Evolutionary conservation across 2,888 invertebrate species (phyloP).

Genomic region (Coelopa pilipes): DNA sequence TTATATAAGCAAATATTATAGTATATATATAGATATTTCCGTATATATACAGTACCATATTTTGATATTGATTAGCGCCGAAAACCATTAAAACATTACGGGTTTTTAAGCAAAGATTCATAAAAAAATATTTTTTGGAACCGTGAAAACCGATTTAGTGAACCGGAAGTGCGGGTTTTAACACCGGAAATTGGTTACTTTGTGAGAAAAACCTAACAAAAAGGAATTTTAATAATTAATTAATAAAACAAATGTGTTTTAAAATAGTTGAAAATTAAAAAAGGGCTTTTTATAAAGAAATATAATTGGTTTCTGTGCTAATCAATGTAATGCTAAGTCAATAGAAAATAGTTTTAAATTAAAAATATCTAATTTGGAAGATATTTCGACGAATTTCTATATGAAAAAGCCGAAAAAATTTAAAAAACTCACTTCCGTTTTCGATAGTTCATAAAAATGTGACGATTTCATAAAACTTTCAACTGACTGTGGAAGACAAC

Average conservation of each 20-base stretch:
- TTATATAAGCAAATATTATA: neutral
- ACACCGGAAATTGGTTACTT: neutral
- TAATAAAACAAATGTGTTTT: neutral
- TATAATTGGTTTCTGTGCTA: neutral
- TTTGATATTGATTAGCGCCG: neutral
- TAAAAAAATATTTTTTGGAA: neutral
- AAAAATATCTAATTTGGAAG: neutral
- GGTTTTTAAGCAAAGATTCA: too few species aligned
- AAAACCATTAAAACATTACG: neutral
- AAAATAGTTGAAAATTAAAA: neutral
- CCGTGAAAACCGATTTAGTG: neutral
- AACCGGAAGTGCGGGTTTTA: constrained; percentile 46
- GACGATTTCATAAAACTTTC: constrained; percentile 21
- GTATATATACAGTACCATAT: too few species aligned
- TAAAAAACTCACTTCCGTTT: constrained; percentile 19
- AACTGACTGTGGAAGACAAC: constrained; percentile 35
- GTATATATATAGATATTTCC: too few species aligned
- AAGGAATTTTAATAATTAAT: neutral
- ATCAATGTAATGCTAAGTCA: neutral
- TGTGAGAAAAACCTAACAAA: neutral
- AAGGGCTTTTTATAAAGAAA: neutral
- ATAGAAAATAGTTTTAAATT: neutral
- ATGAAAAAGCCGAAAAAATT: constrained; percentile 13
- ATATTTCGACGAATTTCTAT: constrained; percentile 5
- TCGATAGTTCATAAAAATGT: constrained; percentile 19